Evolutionary conservation across 2,113 vertebrate genomes (phyloP), one percentile per base, ranked within the genome.

Genomic region (Hirundichthys speculiger): DNA sequence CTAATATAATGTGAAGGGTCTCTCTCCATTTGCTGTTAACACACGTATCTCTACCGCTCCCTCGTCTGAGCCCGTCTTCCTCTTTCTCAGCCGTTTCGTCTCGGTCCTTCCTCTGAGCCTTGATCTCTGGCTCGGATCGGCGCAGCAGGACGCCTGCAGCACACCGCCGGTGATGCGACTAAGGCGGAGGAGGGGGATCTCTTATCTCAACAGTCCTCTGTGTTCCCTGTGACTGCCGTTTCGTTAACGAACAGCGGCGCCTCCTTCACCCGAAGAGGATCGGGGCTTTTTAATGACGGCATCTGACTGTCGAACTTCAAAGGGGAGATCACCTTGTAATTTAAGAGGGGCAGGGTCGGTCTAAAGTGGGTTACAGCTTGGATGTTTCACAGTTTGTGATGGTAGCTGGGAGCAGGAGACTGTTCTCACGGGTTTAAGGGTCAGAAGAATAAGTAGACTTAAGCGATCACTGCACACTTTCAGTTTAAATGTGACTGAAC

Each of bases 141-240:
- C 21, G 8, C 79, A 64, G 69, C 65, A 27, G 53, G 79, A 22
- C 2, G 67, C 74, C 67, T 16, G 66, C 66, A 61, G 61, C 69
- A 16, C 2, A 24, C 74, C 13, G 50, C 67, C 1, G 25, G 25
- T 48, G 51, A 30, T 40, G 39, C 42, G 38, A 69, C 68, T 56
- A 69, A 70, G 47, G 62, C 27, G 34, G 64, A 82, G 74, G 73
- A 73, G 66, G 64, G n/a, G 60, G 55, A 69, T 66, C 45, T 15
- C 20, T 45, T n/a, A 10, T 39, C 50, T 59, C 53, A 25, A 60
- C 49, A 51, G 57, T 50, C n/a, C 27, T 58, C 18, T 38, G 52
- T 54, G 50, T 22, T 59, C 25, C 19, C 62, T 46, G 46, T 16
- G 18, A 64, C 9, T n/a, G 42, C 30, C 0, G 6, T 56, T 71